phyloP scores from a whole-genome alignment of 2,888 invertebrate genomes.

The Ctenicera cuprea region DNA sequence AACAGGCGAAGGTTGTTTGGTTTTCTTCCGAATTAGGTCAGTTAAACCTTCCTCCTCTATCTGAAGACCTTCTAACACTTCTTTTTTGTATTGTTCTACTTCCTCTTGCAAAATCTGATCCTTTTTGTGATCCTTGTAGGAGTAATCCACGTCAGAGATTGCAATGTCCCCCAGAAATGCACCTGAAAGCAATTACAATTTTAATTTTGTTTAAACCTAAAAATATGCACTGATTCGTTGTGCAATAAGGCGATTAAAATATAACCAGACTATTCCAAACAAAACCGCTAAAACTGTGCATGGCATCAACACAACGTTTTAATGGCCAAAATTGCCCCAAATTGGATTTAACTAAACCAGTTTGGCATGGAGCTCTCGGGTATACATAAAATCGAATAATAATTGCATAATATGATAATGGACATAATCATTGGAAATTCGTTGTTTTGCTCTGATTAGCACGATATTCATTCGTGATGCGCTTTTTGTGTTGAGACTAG shows the following conservation, averaged over 20 bases:
- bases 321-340: constrained; percentile 27
- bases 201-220: no score
- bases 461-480: constrained; percentile 29
- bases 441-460: constrained; percentile 32
- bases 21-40: constrained; percentile 83
- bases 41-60: constrained; percentile 90
- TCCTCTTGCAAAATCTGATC: constrained; percentile 78
- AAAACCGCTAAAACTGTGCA: background rate
- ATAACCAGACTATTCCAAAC: background rate
- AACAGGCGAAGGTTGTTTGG: constrained; percentile 77
- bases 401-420: constrained; percentile 44
- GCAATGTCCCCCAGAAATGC: constrained; percentile 91
- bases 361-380: constrained; percentile 11
- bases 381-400: constrained; percentile 41
- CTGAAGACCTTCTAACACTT: constrained; percentile 88
- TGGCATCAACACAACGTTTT: constrained; percentile 8
- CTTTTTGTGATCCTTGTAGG: constrained; percentile 60
- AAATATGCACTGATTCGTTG: background rate
- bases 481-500: background rate
- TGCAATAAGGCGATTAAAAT: constrained; percentile 6
- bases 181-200: constrained; percentile 76
- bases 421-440: constrained; percentile 30
- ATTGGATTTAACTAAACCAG: constrained; percentile 37
- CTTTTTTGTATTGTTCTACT: constrained; percentile 88
- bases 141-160: constrained; percentile 73